Percentiles rank a stretch among this genome's conserved stretches.
These are phyloP conservation scores for Poeciliopsis presidionis DNA, from an alignment of 2,797 vertebrate genomes.

Conservation along the genomic window DNA sequence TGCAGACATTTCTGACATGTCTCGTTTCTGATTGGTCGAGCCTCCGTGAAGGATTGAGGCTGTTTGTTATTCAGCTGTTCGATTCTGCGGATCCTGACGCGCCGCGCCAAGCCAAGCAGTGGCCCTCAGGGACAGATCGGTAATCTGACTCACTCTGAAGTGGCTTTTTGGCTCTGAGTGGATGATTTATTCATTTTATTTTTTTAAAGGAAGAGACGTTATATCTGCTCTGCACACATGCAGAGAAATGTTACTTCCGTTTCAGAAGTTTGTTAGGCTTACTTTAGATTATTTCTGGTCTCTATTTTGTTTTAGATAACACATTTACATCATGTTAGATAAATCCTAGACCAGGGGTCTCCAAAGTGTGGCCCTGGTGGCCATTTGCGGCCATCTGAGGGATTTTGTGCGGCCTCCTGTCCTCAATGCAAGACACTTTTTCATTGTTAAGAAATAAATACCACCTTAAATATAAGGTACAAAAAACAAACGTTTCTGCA, in stretches of 20 bases:
- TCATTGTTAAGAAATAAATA: too few relatives aligned
- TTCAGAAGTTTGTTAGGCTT: neutral
- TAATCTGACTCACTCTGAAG: slow-evolving; percentile 55
- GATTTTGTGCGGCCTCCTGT: too few relatives aligned
- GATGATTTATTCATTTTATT: neutral
- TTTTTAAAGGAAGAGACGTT: neutral
- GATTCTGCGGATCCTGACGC: slow-evolving; percentile 53
- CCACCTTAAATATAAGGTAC: too few relatives aligned
- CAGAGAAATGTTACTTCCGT: neutral
- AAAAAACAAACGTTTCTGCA: too few relatives aligned
- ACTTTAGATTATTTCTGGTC: slow-evolving; percentile 2
- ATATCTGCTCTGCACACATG: neutral
- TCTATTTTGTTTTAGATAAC: neutral
- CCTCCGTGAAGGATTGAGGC: slow-evolving; percentile 4
- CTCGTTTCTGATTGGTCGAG: slow-evolving; percentile 6
- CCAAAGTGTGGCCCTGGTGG: too few relatives aligned
- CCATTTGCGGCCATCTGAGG: too few relatives aligned
- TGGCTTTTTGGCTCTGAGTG: neutral
- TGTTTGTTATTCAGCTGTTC: slow-evolving; percentile 32
- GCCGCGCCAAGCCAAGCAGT: neutral
- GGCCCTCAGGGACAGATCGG: slow-evolving; percentile 56
- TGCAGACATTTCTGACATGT: slow-evolving; percentile 7
- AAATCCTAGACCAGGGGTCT: too few relatives aligned
- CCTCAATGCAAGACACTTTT: too few relatives aligned
- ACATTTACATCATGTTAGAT: neutral